Percentiles rank a stretch among this genome's conserved stretches.
These are phyloP conservation scores for Scrobipalpa atriplicella DNA, from an alignment of 2,888 invertebrate genomes.

Conservation along the genomic window DNA sequence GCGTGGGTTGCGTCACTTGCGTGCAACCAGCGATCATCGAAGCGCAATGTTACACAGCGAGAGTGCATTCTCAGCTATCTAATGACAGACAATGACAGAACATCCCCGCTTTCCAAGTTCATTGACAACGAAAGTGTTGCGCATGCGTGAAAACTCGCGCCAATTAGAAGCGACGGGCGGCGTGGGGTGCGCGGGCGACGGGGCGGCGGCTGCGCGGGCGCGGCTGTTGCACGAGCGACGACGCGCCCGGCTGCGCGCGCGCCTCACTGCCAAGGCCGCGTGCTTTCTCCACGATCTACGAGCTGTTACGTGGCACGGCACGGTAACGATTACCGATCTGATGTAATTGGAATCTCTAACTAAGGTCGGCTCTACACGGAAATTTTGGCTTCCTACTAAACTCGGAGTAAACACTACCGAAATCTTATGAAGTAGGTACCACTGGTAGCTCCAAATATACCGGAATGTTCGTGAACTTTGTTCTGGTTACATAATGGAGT, in stretches of 20 bases:
- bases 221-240: slow-evolving; percentile 45
- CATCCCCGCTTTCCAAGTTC: slow-evolving; percentile 82
- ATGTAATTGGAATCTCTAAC: slow-evolving; percentile 63
- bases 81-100: slow-evolving; percentile 72
- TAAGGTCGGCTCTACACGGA: slow-evolving; percentile 42
- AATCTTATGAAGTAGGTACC: slow-evolving; percentile 17
- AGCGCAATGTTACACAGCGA: slow-evolving; percentile 64
- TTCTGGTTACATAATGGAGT: slow-evolving; percentile 29
- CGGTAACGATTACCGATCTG: slow-evolving; percentile 57
- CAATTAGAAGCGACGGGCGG: slow-evolving; percentile 54
- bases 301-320: slow-evolving; percentile 58
- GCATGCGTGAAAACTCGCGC: slow-evolving; percentile 77
- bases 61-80: slow-evolving; percentile 76
- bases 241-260: slow-evolving; percentile 59
- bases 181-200: slow-evolving; percentile 40
- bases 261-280: slow-evolving; percentile 78
- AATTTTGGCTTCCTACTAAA: slow-evolving; percentile 27
- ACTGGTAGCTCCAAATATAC: not conserved
- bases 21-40: slow-evolving; percentile 52
- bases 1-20: slow-evolving; percentile 60
- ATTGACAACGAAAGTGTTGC: slow-evolving; percentile 80
- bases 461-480: slow-evolving; percentile 36
- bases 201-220: slow-evolving; percentile 33
- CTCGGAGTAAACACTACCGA: not conserved
- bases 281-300: slow-evolving; percentile 72